phyloP scores from a whole-genome alignment of 2,888 invertebrate genomes.

The Mimachlamys varia region DNA sequence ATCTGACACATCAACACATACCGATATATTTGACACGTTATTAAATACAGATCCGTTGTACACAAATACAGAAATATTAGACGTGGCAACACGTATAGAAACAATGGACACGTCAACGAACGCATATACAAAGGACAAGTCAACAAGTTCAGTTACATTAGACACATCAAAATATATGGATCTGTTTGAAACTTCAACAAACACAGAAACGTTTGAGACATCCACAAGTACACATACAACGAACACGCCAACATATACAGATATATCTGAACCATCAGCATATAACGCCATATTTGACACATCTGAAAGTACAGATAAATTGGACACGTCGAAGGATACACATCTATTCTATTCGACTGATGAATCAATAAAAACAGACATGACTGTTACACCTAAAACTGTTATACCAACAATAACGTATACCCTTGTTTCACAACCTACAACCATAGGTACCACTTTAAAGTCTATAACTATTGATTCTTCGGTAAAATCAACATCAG shows the following conservation, averaged over 20 bases:
- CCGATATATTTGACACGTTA: neutral
- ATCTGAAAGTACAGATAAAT: neutral
- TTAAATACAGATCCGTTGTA: neutral
- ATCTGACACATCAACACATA: neutral
- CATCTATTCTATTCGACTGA: neutral
- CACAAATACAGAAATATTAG: neutral
- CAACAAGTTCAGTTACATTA: no score
- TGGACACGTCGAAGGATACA: neutral
- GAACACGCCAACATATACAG: neutral
- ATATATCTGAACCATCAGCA: neutral
- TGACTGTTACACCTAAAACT: neutral
- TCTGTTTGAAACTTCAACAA: neutral
- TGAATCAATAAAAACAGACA: neutral
- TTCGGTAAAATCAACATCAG: neutral
- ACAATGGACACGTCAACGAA: neutral
- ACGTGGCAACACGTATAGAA: neutral
- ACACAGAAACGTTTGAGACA: neutral
- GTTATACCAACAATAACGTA: neutral
- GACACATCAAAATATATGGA: neutral
- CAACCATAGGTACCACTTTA: neutral
- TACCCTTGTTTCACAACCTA: neutral
- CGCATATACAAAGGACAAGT: neutral
- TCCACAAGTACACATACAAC: neutral
- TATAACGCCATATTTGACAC: neutral
- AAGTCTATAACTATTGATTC: neutral